Evolutionary conservation across 2,113 vertebrate genomes (phyloP).

Genomic region (Mobula hypostoma): DNA sequence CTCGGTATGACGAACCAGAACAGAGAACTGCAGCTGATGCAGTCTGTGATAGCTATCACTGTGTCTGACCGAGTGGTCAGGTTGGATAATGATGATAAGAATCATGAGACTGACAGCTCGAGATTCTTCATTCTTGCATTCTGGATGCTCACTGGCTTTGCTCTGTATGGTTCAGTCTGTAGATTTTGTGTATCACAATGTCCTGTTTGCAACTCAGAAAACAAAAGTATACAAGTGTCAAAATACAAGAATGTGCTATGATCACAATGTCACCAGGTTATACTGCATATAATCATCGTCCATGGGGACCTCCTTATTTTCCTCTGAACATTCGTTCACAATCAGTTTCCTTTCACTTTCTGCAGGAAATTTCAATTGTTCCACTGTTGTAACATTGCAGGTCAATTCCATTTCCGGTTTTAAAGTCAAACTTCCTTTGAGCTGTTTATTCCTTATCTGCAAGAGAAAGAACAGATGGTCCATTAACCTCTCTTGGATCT

Average conservation of each 20-base stretch:
- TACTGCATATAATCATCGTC: neutral
- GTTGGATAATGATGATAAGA: neutral
- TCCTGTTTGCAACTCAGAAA: neutral
- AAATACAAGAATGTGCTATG: neutral
- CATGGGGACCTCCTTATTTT: neutral
- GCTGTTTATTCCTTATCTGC: neutral
- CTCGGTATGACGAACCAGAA: neutral
- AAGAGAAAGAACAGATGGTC: neutral
- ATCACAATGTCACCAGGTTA: slow-evolving; percentile 13
- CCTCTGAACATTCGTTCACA: neutral
- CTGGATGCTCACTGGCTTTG: neutral
- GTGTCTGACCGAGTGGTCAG: neutral
- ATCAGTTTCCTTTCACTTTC: too few species aligned
- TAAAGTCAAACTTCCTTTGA: neutral
- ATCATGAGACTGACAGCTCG: neutral
- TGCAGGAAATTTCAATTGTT: neutral
- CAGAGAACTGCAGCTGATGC: neutral
- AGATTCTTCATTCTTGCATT: neutral
- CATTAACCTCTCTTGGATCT: neutral
- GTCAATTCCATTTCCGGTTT: neutral
- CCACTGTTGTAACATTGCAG: neutral
- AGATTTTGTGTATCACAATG: neutral
- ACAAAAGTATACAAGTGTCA: neutral
- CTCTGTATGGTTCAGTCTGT: neutral
- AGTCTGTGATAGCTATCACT: neutral